These are phyloP conservation scores for Bradypus variegatus DNA, from an alignment of 2,797 vertebrate genomes.

Conservation along the genomic window DNA sequence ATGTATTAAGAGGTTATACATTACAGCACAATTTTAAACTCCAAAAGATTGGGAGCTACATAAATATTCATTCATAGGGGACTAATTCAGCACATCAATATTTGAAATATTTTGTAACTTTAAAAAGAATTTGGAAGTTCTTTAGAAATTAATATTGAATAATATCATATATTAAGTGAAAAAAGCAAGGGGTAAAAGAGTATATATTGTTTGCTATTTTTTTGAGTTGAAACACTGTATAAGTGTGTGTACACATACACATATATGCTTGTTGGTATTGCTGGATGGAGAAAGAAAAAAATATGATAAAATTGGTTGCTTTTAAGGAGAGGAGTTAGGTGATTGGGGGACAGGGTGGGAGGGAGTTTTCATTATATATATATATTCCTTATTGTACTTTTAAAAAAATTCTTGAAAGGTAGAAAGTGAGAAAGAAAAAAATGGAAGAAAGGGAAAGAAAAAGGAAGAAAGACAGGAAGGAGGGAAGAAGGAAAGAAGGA, in stretches of 20 bases:
- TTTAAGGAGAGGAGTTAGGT: not conserved
- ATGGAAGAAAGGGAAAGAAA: not conserved
- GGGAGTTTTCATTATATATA: not conserved
- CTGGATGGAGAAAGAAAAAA: not conserved
- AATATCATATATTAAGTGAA: not conserved
- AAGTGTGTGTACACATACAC: not conserved
- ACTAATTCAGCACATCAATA: not conserved
- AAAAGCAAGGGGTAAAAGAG: not conserved
- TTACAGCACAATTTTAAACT: not conserved
- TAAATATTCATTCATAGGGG: not conserved
- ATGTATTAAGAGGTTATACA: not conserved
- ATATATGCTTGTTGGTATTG: not conserved
- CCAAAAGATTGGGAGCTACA: not conserved
- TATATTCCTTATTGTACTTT: not conserved
- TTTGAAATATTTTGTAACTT: constrained; percentile 15
- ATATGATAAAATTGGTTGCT: not conserved
- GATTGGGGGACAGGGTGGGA: not conserved
- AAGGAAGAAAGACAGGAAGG: not conserved
- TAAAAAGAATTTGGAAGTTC: not conserved
- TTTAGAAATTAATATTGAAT: not conserved
- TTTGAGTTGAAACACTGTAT: not conserved
- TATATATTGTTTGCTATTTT: not conserved
- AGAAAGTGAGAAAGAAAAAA: too few species aligned
- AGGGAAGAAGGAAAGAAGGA: not conserved
- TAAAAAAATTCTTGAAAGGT: too few species aligned